Evolutionary conservation across 2,888 invertebrate genomes (phyloP), one percentile per base, ranked within the genome.

Genomic region (Tuta absoluta): DNA sequence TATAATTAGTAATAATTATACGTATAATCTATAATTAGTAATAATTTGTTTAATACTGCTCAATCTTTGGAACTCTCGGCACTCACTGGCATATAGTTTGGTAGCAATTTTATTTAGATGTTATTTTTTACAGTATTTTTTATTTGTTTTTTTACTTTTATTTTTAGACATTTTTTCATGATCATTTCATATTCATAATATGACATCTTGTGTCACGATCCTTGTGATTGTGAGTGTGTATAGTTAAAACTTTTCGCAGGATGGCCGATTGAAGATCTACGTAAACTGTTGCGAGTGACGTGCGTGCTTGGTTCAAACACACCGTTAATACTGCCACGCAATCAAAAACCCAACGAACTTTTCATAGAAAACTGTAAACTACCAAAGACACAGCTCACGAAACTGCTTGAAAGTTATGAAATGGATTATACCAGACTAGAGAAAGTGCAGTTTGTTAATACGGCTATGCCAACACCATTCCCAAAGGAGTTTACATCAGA

Each of bases 331-430:
- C 28, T 17, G n/a, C 33, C 56, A 17, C 2, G 5, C 1, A 53
- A 24, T 24, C 11, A 2, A 11, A 23, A 23, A 53, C 12, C 2
- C 12, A 23, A 33, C 24, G 33, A 17, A 7, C 7, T 56, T 10
- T 33, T n/a, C 28, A 56, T 56, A 14, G 10, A 56, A 14, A 56
- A 56, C 12, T 56, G 56, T 33, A 17, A 14, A 56, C 8, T 56
- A 56, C 33, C 56, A 28, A 56, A 33, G 7, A 56, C n/a, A 10
- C 56, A 33, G 17, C 3, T 56, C 1, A 28, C 28, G 3, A n/a
- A 56, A 12, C 17, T 28, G 10, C 24, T 56, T 1, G n/a, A 56
- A 33, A 33, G 12, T 10, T 33, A 17, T 24, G 1, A 56, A 2
- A 56, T 56, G 14, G 17, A 28, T 14, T 12, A 3, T n/a, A 56